Evolutionary conservation across 1,140 invertebrate species (phyloP), one percentile per base, ranked within the genome.

Genomic region (Drosophila kepulauana): DNA sequence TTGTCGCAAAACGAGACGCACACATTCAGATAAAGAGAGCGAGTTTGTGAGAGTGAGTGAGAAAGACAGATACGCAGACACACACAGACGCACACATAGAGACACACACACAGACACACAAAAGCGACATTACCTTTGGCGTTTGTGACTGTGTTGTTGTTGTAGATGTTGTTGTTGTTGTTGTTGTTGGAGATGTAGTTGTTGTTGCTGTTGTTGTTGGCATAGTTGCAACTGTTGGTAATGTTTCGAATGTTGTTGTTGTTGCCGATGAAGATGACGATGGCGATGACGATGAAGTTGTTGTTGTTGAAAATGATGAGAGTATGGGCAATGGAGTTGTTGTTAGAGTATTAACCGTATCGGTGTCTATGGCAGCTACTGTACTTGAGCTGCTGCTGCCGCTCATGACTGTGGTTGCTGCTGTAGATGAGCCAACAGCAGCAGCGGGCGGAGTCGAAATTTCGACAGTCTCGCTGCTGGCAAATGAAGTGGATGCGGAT

Each of bases 111-210:
- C 10, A 54, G 28, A 65, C 58, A 78, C 73, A 81, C 67, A 69
- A 68, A 89, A 84, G 85, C 85, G 72, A 81, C 75, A 85, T 84
- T 89, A 89, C 85, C 85, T 89, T 89, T 85, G 81, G 78, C 70
- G 81, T 78, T 81, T 88, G 78, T 76, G 75, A 85, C 69, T 70
- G 86, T 88, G 81, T 75, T 84, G 75, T 71, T 65, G 67, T 84
- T 69, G 79, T 72, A 51, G 64, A 64, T 58, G 81, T 57, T 58
- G 79, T 56, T 82, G 79, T 68, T 77, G 63, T 59, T 58, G 81
- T 57, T 58, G 79, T 56, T 82, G 79, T 68, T 77, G 82, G 54
- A 63, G 73, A 30, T 78, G 82, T 73, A 74, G 66, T 65, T 45
- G 82, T 82, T 75, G 76, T 78, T 73, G 84, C 51, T 71, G 70